phyloP scores from a whole-genome alignment of 1,140 invertebrate species.

The Anastrepha ludens region DNA sequence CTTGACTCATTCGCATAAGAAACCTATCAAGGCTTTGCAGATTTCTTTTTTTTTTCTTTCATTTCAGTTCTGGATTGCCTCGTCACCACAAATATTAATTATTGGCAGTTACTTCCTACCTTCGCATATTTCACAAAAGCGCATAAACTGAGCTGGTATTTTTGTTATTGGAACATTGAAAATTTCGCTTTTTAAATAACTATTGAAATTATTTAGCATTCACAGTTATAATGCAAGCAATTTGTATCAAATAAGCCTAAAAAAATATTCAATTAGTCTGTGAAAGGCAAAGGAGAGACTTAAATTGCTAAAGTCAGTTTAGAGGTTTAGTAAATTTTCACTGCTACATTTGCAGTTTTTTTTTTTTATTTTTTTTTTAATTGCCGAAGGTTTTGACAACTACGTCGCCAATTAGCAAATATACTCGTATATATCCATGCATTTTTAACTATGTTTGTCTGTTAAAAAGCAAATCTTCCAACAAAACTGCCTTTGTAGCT shows the following conservation, averaged over 20 bases:
- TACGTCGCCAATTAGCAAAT: not conserved
- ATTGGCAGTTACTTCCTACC: not conserved
- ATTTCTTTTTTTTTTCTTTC: not conserved
- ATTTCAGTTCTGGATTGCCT: not conserved
- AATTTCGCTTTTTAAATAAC: too few species aligned
- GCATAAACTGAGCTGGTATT: not conserved
- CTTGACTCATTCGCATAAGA: not conserved
- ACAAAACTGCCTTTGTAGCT: not conserved
- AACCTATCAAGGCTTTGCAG: slow-evolving; percentile 17
- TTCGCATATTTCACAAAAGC: not conserved
- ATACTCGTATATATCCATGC: too few species aligned
- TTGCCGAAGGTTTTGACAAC: not conserved
- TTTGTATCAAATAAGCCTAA: too few species aligned
- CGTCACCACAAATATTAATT: slow-evolving; percentile 1
- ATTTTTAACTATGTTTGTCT: not conserved
- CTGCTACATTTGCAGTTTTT: too few species aligned
- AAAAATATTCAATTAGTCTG: too few species aligned
- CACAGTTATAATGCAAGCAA: too few species aligned
- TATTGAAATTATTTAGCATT: too few species aligned
- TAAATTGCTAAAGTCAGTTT: too few species aligned
- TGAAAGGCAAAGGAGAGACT: too few species aligned
- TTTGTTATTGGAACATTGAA: not conserved
- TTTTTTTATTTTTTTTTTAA: too few species aligned
- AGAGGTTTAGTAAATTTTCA: too few species aligned
- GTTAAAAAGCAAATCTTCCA: not conserved